Evolutionary conservation across 1,140 invertebrate genomes (phyloP), one percentile per base, ranked within the genome.

Genomic region (Brachionus paranguensis): DNA sequence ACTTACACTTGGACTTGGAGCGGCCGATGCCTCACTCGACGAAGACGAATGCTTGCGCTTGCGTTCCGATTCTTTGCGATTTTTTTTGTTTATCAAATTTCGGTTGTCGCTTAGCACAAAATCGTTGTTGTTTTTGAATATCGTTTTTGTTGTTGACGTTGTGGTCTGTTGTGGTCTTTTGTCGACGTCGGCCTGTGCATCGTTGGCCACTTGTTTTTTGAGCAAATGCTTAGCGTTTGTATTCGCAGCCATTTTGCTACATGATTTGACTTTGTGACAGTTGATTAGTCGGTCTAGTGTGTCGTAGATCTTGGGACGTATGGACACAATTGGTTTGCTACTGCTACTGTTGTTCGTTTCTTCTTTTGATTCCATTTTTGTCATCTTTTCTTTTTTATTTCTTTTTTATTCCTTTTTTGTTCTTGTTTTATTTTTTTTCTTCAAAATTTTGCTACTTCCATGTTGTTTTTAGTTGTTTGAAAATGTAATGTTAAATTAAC

Each of bases 111-210:
- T 72, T 10, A 72, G 37, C 2, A 72, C n/a, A 43, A 72, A 72
- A n/a, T 72, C 68, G 7, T 43, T 41, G 33, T 72, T 72, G 33
- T 72, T 72, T 72, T 72, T 72, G n/a, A 72, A 72, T 41, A 72
- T 20, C 3, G 17, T 72, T 43, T 41, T 72, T 1, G 41, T n/a
- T 43, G 33, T 29, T 33, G 68, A 24, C 37, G 29, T 8, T 68
- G 4, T 27, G 27, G 29, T 29, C n/a, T 65, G 0, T 29, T 24
- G 64, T 2, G 12, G n/a, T 2, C 12, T 27, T 27, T 5, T 68
- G 6, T 2, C 33, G 4, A 3, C 3, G 12, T 2, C 33, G 4
- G 2, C 3, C 0, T 8, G 27, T 68, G 29, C 29, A n/a, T 29
- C 33, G 10, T 37, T 11, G 10, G 11, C 4, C 4, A 37, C 3